phyloP scores from a whole-genome alignment of 2,888 invertebrate genomes.

The Ctena decussata region DNA sequence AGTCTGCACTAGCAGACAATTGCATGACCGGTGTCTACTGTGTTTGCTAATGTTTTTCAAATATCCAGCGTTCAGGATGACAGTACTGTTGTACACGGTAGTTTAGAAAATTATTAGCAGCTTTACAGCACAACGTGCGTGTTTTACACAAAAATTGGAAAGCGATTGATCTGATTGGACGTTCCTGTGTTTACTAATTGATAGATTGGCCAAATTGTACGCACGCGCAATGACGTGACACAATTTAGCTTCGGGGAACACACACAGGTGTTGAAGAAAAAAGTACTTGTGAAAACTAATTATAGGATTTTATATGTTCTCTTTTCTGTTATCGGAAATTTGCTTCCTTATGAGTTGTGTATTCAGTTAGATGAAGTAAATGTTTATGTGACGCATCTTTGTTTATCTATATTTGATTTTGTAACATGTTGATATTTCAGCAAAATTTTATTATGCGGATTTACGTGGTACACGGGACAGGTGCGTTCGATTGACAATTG shows the following conservation, averaged over 20 bases:
- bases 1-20: too few relatives aligned
- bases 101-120: background rate
- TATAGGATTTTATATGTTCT: too few relatives aligned
- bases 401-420: background rate
- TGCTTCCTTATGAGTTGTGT: background rate
- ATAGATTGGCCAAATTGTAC: conserved; percentile 11
- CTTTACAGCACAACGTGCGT: background rate
- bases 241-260: background rate
- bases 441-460: background rate
- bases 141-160: background rate
- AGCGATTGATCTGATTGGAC: background rate
- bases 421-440: background rate
- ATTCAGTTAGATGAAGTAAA: background rate
- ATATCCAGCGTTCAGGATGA: too few relatives aligned
- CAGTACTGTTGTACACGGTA: too few relatives aligned
- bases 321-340: background rate
- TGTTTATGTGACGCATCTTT: background rate
- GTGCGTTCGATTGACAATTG: background rate
- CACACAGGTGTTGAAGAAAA: too few relatives aligned
- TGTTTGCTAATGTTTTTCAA: too few relatives aligned
- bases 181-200: background rate
- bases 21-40: too few relatives aligned
- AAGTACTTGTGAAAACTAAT: too few relatives aligned
- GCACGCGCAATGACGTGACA: conserved; percentile 33
- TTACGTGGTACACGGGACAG: background rate